These are phyloP conservation scores for Asarcornis scutulata DNA, from an alignment of 2,113 vertebrate genomes.

Conservation along the genomic window DNA sequence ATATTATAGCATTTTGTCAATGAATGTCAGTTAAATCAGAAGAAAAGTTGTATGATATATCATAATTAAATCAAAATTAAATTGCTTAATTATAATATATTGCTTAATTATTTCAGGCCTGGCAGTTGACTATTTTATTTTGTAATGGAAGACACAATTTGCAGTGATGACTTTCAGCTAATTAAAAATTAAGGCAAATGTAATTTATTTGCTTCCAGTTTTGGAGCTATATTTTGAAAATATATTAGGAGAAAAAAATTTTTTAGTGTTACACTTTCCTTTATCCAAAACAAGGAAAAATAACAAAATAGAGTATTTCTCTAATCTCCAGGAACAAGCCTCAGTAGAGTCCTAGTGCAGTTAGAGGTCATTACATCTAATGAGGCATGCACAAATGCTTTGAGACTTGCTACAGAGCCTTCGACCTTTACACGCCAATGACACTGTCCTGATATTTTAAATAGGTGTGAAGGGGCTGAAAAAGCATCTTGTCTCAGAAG, in stretches of 20 bases:
- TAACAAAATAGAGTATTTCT: background rate
- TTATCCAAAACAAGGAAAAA: background rate
- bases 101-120: conserved; percentile 59
- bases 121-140: conserved; percentile 40
- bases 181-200: conserved; percentile 72
- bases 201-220: conserved; percentile 65
- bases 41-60: conserved; percentile 31
- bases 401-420: conserved; percentile 19
- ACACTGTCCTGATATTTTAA: conserved; percentile 22
- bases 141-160: conserved; percentile 58
- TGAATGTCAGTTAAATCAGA: conserved; percentile 65
- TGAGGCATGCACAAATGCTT: conserved; percentile 34
- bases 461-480: conserved; percentile 10
- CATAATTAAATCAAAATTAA: conserved; percentile 59
- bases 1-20: conserved; percentile 52
- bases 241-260: background rate
- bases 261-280: background rate
- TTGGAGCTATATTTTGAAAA: conserved; percentile 46
- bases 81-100: conserved; percentile 62
- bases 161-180: conserved; percentile 58
- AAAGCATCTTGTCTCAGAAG: background rate
- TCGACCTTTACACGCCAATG: background rate
- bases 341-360: background rate
- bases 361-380: conserved; percentile 23
- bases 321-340: background rate